phyloP scores from a whole-genome alignment of 1,140 invertebrate genomes.

The Drosophila sucinea region DNA sequence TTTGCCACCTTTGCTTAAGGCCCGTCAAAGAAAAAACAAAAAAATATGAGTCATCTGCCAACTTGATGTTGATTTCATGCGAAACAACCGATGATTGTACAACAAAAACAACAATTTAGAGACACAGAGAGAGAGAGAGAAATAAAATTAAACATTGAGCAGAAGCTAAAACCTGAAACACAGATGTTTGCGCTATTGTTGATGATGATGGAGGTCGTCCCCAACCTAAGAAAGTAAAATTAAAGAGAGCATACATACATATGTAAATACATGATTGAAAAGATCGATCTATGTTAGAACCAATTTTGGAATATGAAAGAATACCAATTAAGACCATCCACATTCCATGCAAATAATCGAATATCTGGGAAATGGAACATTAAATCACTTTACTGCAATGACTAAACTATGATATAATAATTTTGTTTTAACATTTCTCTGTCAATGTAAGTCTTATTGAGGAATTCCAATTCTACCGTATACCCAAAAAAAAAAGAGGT shows the following conservation, averaged over 20 bases:
- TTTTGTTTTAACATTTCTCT: no score
- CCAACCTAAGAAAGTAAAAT: conserved; percentile 3
- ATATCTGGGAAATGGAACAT: no score
- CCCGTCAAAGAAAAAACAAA: conserved; percentile 9
- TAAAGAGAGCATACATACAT: neutral
- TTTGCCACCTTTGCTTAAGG: conserved; percentile 9
- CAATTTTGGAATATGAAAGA: no score
- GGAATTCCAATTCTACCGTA: no score
- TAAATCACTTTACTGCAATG: no score
- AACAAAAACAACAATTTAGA: neutral
- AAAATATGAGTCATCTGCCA: conserved; percentile 51
- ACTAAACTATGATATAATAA: no score
- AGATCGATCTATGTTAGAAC: no score
- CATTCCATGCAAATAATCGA: no score
- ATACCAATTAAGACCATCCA: no score
- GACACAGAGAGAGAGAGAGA: conserved; percentile 18
- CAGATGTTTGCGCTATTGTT: neutral
- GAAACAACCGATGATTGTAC: conserved; percentile 5
- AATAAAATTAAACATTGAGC: conserved; percentile 52
- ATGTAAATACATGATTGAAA: neutral
- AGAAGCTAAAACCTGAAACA: conserved; percentile 19
- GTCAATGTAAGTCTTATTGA: no score
- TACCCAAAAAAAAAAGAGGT: no score
- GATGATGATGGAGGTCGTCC: neutral
- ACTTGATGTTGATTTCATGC: conserved; percentile 34